Percentiles rank a stretch among this genome's conserved stretches.
These are phyloP conservation scores for Eretmocerus hayati DNA, from an alignment of 2,888 invertebrate species.

Conservation along the genomic window DNA sequence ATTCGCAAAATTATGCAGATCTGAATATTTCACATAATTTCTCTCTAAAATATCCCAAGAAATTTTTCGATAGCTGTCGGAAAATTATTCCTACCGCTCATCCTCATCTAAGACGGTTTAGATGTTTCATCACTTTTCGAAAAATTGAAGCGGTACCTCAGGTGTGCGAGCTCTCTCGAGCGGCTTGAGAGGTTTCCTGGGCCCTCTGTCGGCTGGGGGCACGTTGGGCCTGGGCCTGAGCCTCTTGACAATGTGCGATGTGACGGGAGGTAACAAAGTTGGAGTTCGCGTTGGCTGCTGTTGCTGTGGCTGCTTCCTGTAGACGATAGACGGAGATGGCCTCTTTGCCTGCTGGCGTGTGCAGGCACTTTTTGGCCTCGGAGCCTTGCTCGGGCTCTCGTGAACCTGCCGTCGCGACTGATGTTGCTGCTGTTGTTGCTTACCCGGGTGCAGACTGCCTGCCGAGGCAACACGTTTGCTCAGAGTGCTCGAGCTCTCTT, in stretches of 20 bases:
- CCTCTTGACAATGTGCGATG: slow-evolving; percentile 5
- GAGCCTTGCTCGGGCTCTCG: neutral
- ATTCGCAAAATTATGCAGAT: too few species aligned
- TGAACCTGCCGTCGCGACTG: neutral
- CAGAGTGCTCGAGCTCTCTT: slow-evolving; percentile 10
- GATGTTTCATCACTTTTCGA: too few species aligned
- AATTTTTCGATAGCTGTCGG: too few species aligned
- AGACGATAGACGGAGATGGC: slow-evolving; percentile 18
- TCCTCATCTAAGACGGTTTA: too few species aligned
- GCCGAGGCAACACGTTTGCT: slow-evolving; percentile 28
- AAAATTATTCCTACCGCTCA: too few species aligned
- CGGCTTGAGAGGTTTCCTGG: slow-evolving; percentile 11
- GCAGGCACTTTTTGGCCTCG: slow-evolving; percentile 28
- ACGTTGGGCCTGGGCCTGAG: neutral
- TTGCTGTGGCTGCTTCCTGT: slow-evolving; percentile 22
- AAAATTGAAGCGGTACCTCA: too few species aligned
- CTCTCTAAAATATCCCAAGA: too few species aligned
- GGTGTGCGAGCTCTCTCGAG: neutral
- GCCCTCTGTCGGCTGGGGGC: slow-evolving; percentile 2
- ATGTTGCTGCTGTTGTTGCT: neutral
- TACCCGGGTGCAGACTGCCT: slow-evolving; percentile 10
- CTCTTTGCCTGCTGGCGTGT: slow-evolving; percentile 25
- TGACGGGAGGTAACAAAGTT: neutral
- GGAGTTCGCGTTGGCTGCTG: too few species aligned
- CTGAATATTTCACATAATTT: too few species aligned